Conservation (phyloP, 2,113 vertebrate species). For the Cheilinus undulatus region DNA sequence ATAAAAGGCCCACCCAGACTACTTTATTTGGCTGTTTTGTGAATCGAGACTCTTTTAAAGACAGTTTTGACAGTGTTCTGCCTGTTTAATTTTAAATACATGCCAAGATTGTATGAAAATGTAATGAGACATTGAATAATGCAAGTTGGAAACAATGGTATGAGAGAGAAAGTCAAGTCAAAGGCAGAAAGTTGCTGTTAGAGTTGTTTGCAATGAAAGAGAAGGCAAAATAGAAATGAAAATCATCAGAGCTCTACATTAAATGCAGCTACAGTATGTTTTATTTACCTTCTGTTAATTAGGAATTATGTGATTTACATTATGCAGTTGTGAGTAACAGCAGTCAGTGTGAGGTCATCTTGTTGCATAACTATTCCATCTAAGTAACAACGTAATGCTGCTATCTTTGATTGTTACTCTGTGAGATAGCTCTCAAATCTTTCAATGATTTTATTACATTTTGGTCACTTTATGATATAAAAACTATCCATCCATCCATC, state of each 20-base stretch:
- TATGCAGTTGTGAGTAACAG: slow-evolving; percentile 9
- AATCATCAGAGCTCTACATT: neutral
- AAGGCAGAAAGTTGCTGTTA: neutral
- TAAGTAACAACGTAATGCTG: too few species aligned
- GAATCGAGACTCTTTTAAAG: slow-evolving; percentile 3
- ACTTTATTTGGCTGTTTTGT: neutral
- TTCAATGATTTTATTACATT: too few species aligned
- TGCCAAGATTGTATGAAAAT: neutral
- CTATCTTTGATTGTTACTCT: too few species aligned
- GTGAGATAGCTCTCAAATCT: too few species aligned
- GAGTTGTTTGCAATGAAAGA: neutral
- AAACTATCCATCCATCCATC: too few species aligned
- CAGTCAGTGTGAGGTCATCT: neutral
- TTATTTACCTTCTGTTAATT: slow-evolving; percentile 1
- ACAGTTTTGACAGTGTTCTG: slow-evolving; percentile 1
- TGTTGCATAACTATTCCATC: too few species aligned
- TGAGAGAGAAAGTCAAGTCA: neutral
- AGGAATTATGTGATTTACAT: neutral
- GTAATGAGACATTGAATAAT: neutral
- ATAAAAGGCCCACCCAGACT: neutral
- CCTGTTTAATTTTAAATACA: neutral
- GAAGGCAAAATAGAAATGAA: too few species aligned
- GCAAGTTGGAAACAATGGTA: neutral
- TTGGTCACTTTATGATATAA: too few species aligned
- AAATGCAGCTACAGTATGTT: neutral